A percentile compares a stretch with the other conserved stretches of the same genome.
Evolutionary conservation across 2,113 vertebrate species (phyloP).

Genomic region (Arothron firmamentum): DNA sequence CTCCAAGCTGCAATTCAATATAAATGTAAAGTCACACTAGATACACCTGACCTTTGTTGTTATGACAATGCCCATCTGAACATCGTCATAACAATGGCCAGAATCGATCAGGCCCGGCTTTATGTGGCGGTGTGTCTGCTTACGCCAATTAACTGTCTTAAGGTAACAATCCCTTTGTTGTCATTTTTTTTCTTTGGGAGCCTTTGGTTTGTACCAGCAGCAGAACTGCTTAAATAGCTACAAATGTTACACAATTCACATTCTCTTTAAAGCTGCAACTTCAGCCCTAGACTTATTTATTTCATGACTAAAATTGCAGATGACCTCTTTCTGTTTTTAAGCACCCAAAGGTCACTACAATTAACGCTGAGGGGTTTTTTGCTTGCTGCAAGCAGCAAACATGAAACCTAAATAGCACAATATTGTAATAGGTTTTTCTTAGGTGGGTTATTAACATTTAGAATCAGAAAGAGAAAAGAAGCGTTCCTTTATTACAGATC

Average conservation of each 20-base stretch:
- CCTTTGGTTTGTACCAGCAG: constrained; percentile 31
- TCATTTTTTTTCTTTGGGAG: constrained; percentile 8
- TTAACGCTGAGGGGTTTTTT: neutral
- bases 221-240: constrained; percentile 47
- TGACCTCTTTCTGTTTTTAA: constrained; percentile 7
- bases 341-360: neutral
- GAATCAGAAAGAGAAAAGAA: neutral
- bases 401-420: neutral
- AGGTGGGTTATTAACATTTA: constrained; percentile 4
- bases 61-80: constrained; percentile 65
- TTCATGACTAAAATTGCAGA: neutral
- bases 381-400: neutral
- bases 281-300: constrained; percentile 2
- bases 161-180: constrained; percentile 43
- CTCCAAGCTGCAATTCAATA: constrained; percentile 62
- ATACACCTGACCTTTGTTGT: constrained; percentile 66
- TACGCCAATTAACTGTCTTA: constrained; percentile 56
- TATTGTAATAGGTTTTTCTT: neutral
- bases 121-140: constrained; percentile 47
- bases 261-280: constrained; percentile 23
- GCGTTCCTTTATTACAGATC: too few species aligned
- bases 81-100: constrained; percentile 57
- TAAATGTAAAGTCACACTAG: constrained; percentile 58
- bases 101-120: constrained; percentile 58
- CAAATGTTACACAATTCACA: constrained; percentile 44